Base-by-base conservation (phyloP, 2,888 invertebrate genomes). In the Branchellion lobata region DNA sequence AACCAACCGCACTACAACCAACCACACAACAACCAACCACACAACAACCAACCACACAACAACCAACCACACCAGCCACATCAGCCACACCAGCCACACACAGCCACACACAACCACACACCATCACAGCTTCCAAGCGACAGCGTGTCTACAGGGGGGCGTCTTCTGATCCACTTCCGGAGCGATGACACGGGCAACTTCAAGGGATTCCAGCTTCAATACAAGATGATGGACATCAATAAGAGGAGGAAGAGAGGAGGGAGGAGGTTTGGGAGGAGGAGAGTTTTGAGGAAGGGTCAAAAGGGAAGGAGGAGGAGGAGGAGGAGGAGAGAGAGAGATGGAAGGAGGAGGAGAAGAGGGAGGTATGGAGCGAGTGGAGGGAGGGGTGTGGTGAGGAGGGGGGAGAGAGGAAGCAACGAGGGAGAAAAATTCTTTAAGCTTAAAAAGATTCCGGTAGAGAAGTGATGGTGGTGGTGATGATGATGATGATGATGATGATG, bases 131-230 rank as follows among this genome's bases (percentile, higher is more conserved):
- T 83, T 36, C 83, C 82, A 1, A 79, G 75, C n/a, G 94, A 95
- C 85, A 93, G 96, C 72, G 92, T 93, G 40, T 96, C 96, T 1
- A 91, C 93, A 80, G 92, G 92, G 31, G 94, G 95, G 86, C 93
- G 93, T 0, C 89, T 97, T 0, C 89, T 96, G 79, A 91, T 97
- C 29, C 91, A 94, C 83, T 97, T 97, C 89, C 91, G 92, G 79
- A 93, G 95, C 0, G 97, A 97, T 85, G 94, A 93, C 86, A 93
- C 95, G 0, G 91, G 96, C 83, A 92, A 93, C 53, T 92, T 92
- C 89, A 96, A 95, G 89, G 97, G 97, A 5, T 97, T 97, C 88
- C 93, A 94, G 0, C 94, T 95, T 0, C 92, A 65, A 11, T 83
- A 81, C 79, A 77, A 80, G 3, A 81, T 79, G 34, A 82, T 76